Evolutionary conservation across 92 coral and sea anemone genomes (phyloP).

Genomic region (Desmophyllum pertusum): DNA sequence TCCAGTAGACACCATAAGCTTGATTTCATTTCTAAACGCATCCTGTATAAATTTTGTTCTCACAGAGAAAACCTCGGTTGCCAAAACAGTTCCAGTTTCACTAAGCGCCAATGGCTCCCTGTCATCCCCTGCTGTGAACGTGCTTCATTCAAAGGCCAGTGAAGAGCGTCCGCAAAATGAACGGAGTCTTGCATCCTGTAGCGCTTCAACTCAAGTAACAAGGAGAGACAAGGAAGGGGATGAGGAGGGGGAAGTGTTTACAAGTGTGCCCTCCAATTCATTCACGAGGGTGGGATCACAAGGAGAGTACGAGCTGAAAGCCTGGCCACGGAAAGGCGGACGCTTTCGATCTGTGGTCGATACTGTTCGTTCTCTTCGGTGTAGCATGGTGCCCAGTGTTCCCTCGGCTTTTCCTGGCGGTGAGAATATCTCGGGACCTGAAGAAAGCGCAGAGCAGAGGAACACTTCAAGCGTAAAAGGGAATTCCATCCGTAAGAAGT

Average conservation of each 20-base stretch:
- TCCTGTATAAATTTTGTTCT: no score
- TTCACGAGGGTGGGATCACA: neutral
- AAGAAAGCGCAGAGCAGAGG: constrained; percentile 32
- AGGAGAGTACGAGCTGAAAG: constrained; percentile 27
- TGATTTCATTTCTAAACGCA: neutral
- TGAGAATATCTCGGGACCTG: constrained; percentile 20
- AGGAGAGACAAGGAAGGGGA: neutral
- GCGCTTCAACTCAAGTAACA: neutral
- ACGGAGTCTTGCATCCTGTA: neutral
- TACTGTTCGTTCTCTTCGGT: constrained; percentile 36
- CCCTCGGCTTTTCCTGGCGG: constrained; percentile 1
- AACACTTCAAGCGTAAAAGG: constrained; percentile 5
- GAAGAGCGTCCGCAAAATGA: neutral
- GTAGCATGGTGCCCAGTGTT: neutral
- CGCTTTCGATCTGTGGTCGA: constrained; percentile 30
- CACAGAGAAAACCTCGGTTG: constrained; percentile 8
- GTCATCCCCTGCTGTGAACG: neutral
- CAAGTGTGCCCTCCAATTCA: neutral
- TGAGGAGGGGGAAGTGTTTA: neutral
- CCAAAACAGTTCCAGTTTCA: neutral
- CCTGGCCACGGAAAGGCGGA: constrained; percentile 26
- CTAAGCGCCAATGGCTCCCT: neutral
- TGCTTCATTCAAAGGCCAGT: neutral
- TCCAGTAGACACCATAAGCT: neutral
- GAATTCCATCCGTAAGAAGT: constrained; percentile 25